Percentiles rank a stretch among this genome's conserved stretches.
Evolutionary conservation across 2,888 invertebrate genomes (phyloP).

Genomic region (Sinhomidia bicolor): DNA sequence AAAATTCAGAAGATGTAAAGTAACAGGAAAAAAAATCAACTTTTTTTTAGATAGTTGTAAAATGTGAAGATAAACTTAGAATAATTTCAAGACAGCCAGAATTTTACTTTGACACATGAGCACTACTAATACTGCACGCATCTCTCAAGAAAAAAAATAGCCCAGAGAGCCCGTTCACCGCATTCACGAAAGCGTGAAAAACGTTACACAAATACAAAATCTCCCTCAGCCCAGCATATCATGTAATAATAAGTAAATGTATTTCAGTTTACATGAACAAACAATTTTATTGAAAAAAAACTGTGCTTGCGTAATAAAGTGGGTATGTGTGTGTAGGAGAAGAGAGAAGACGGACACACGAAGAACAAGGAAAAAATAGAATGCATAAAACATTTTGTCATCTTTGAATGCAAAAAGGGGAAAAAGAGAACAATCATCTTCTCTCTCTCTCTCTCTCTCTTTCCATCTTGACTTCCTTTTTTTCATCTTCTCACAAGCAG

Average conservation of each 20-base stretch:
- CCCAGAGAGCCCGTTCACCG: neutral
- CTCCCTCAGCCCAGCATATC: no score
- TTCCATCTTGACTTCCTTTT: no score
- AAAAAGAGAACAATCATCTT: neutral
- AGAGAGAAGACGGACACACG: neutral
- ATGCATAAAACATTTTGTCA: slow-evolving; percentile 63
- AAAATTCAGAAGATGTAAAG: no score
- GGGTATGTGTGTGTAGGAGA: neutral
- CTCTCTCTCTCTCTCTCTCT: neutral
- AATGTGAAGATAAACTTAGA: no score
- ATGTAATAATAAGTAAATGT: neutral
- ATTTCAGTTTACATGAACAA: slow-evolving; percentile 25
- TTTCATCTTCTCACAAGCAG: slow-evolving; percentile 6
- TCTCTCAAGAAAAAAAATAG: neutral
- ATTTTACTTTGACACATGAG: no score
- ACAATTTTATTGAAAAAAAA: slow-evolving; percentile 24
- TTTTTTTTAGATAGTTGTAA: no score
- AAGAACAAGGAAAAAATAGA: slow-evolving; percentile 24
- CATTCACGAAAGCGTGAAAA: slow-evolving; percentile 40
- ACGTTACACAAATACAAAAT: no score
- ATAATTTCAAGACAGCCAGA: no score
- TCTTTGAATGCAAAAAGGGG: slow-evolving; percentile 36
- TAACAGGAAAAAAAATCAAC: no score
- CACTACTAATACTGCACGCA: no score
- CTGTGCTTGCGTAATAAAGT: slow-evolving; percentile 34